Percentiles rank a stretch among this genome's conserved stretches.
These are phyloP conservation scores for Hycleus cichorii DNA, from an alignment of 1,140 invertebrate genomes.

Conservation along the genomic window DNA sequence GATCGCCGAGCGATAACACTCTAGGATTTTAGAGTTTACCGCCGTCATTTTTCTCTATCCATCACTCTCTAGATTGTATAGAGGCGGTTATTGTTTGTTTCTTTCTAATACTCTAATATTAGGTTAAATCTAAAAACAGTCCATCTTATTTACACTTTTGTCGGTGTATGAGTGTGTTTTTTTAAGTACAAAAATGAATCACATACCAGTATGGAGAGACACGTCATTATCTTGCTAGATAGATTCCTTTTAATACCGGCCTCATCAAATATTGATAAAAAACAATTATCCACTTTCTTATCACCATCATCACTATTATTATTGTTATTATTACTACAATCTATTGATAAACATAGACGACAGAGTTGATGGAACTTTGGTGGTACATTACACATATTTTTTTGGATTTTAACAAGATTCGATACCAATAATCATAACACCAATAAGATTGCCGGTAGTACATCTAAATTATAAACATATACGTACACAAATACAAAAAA, in stretches of 20 bases:
- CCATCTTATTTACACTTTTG: neutral
- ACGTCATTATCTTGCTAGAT: conserved; percentile 43
- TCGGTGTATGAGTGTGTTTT: neutral
- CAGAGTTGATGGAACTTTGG: conserved; percentile 59
- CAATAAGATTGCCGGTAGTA: no score
- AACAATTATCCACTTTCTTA: no score
- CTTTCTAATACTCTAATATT: no score
- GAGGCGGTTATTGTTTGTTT: no score
- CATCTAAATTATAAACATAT: no score
- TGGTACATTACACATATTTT: conserved; percentile 47
- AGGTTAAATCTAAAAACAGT: neutral
- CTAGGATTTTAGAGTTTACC: no score
- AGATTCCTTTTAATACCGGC: conserved; percentile 34
- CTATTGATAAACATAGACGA: conserved; percentile 50
- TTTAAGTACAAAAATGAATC: conserved; percentile 22
- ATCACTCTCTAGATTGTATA: no score
- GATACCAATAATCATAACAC: no score
- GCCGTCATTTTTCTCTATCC: no score
- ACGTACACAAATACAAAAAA: no score
- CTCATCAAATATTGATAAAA: conserved; percentile 34
- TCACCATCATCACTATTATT: neutral
- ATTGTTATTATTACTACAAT: conserved; percentile 16
- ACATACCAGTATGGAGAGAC: conserved; percentile 45
- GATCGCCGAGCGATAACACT: no score
- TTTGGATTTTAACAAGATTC: no score